Percentiles rank a stretch among this genome's conserved stretches.
phyloP scores from a whole-genome alignment of 2,888 invertebrate species.

The Andricus quercusramuli region DNA sequence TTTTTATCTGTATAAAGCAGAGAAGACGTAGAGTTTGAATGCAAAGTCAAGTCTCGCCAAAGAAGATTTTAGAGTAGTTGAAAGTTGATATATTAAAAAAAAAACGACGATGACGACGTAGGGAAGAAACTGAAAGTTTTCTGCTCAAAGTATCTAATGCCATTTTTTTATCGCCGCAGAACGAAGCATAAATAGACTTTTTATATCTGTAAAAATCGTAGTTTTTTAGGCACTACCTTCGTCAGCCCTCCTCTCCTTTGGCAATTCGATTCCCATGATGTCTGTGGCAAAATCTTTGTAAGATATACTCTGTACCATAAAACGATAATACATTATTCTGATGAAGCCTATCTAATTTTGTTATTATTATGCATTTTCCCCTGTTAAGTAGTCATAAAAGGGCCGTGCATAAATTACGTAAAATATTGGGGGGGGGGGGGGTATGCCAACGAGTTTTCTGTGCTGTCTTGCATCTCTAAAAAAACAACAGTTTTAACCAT shows the following conservation, averaged over 20 bases:
- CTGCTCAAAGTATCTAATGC: constrained; percentile 30
- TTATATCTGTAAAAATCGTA: constrained; percentile 17
- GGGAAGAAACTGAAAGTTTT: constrained; percentile 31
- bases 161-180: constrained; percentile 21
- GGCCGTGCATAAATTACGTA: neutral
- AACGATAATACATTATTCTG: constrained; percentile 71
- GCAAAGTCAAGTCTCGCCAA: constrained; percentile 35
- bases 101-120: neutral
- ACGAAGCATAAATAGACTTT: constrained; percentile 27
- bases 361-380: constrained; percentile 13
- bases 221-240: constrained; percentile 26
- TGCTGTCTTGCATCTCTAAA: no score
- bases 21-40: constrained; percentile 20
- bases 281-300: constrained; percentile 70
- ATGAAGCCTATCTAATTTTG: constrained; percentile 49
- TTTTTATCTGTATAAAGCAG: constrained; percentile 17
- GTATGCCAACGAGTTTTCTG: no score
- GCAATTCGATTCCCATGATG: constrained; percentile 67
- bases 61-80: constrained; percentile 38
- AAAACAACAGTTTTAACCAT: no score
- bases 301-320: constrained; percentile 73
- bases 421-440: no score
- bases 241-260: constrained; percentile 56
- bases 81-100: constrained; percentile 4
- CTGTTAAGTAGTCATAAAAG: neutral